Evolutionary conservation across 1,140 invertebrate genomes (phyloP), one percentile per base, ranked within the genome.

Genomic region (Zaprionus africanus): DNA sequence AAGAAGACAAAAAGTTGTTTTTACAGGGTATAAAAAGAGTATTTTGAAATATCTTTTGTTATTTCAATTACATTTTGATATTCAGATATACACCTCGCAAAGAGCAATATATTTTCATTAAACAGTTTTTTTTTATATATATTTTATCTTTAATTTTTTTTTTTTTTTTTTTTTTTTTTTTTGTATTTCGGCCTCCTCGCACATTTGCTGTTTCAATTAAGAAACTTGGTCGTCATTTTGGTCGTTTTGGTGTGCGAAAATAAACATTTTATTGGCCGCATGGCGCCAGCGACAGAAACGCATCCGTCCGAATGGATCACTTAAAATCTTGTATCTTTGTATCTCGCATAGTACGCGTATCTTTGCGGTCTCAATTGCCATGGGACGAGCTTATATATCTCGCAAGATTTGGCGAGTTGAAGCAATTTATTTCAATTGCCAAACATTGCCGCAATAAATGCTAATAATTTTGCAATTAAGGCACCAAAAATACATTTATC

Each of bases 381-480:
- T 19, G 17, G n/a, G 59, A 28, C 17, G 26, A 22, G 60, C n/a
- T 17, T 15, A 15, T 53, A 6, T 53, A 24, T 53, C 24, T 53
- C 15, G 19, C 19, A 15, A 24, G 58, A 61, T 64, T 71, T 64
- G 41, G 54, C 76, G 67, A 46, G 41, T 46, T 46, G n/a, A 46
- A 17, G 41, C 67, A 83, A 83, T 83, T 83, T 73, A 76, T 83
- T 83, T 82, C 76, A 83, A 83, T 83, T 82, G 82, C 82, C 82
- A 60, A 72, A 61, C 41, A 66, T 69, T 28, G 12, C 36, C 41
- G 58, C 61, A 59, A 66, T 72, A 66, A 74, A 68, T 66, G 76
- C 82, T 86, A 86, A 85, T 85, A 85, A 86, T 76, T 82, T 59
- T 67, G 68, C 56, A 82, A 85, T 85, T 86, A 79, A 85, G 73